A percentile compares a stretch with the other conserved stretches of the same genome.
Conservation (phyloP, 1,140 invertebrate species). For the Pachyrhynchus sulphureomaculatus region DNA sequence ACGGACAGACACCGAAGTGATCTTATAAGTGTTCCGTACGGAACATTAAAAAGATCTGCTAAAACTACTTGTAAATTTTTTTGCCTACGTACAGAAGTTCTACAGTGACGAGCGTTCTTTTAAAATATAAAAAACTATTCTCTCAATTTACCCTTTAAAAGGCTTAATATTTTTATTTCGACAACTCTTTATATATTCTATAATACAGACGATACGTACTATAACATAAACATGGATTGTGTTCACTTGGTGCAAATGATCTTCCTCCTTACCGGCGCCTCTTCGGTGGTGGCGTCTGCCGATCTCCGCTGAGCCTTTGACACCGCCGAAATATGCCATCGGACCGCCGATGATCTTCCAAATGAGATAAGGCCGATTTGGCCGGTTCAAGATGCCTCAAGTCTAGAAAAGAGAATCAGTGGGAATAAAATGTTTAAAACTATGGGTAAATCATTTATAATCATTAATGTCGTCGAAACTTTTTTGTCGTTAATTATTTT, state of each 20-base stretch:
- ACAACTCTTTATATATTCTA: neutral
- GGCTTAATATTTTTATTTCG: no score
- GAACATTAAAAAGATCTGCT: no score
- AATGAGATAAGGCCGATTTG: slow-evolving; percentile 28
- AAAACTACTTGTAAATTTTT: no score
- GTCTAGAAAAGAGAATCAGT: neutral
- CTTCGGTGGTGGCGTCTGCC: slow-evolving; percentile 31
- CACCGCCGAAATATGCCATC: slow-evolving; percentile 35
- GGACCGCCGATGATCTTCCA: slow-evolving; percentile 27
- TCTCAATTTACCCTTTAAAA: no score
- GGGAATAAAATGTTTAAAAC: slow-evolving; percentile 29
- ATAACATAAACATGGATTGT: no score
- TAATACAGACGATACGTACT: neutral
- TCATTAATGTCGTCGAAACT: slow-evolving; percentile 20
- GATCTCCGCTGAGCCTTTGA: slow-evolving; percentile 28
- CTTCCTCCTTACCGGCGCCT: slow-evolving; percentile 5
- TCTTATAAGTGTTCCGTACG: no score
- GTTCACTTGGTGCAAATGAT: slow-evolving; percentile 14
- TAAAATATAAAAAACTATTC: no score
- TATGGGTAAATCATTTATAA: slow-evolving; percentile 27
- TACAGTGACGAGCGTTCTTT: no score
- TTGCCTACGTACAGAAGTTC: no score
- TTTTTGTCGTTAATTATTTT: slow-evolving; percentile 3
- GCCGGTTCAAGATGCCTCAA: slow-evolving; percentile 13
- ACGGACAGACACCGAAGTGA: no score